These are phyloP conservation scores for Tachysurus vachellii DNA, from an alignment of 2,113 vertebrate genomes.

Conservation along the genomic window DNA sequence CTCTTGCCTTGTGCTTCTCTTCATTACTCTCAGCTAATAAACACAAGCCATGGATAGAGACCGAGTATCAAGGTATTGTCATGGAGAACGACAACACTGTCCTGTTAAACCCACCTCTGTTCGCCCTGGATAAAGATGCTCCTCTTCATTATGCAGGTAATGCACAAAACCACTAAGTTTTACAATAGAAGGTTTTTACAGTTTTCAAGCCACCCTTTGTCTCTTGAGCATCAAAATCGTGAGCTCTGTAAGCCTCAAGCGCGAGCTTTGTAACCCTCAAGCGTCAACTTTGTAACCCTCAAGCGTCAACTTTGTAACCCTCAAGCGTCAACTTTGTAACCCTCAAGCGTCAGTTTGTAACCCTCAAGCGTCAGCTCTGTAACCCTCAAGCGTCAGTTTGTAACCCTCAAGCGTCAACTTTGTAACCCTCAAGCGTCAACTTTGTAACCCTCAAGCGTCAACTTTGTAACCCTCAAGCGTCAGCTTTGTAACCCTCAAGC, in stretches of 20 bases:
- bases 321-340: neutral
- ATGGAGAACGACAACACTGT: constrained; percentile 99
- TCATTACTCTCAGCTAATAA: constrained; percentile 85
- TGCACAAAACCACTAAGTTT: neutral
- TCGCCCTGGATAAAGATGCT: constrained; percentile 96
- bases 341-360: neutral
- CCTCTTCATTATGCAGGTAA: constrained; percentile 94
- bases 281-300: neutral
- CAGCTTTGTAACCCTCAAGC: neutral
- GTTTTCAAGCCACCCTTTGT: neutral
- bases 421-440: neutral
- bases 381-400: neutral
- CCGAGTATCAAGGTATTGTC: constrained; percentile 96
- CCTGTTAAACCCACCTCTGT: constrained; percentile 92
- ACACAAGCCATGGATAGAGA: constrained; percentile 99
- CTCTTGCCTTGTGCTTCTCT: constrained; percentile 49
- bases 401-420: neutral
- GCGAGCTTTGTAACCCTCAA: no score
- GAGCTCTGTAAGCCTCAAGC: neutral
- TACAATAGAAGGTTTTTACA: neutral
- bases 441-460: neutral
- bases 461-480: neutral
- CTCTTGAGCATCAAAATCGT: neutral
- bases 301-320: neutral
- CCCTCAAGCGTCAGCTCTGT: neutral